Evolutionary conservation across 2,113 vertebrate species (phyloP).

Genomic region (Rallus limicola): DNA sequence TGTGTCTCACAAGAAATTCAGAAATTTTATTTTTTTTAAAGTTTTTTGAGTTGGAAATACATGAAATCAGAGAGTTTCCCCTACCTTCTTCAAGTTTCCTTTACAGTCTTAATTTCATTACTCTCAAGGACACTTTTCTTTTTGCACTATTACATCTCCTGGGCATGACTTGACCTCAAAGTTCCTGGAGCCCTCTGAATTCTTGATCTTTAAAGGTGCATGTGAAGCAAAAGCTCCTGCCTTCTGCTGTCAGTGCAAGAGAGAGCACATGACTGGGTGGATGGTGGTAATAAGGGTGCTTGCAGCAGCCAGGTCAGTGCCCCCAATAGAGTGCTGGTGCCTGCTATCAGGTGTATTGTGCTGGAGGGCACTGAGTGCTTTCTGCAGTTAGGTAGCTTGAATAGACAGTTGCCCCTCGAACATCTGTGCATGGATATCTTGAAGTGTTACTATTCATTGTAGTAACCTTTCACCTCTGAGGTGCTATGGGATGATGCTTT

Average conservation of each 20-base stretch:
- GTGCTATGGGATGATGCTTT: background rate
- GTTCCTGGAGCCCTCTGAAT: background rate
- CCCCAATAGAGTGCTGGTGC: background rate
- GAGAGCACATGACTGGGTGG: background rate
- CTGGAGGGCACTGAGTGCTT: background rate
- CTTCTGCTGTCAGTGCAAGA: background rate
- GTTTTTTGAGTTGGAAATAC: background rate
- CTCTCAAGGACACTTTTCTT: background rate
- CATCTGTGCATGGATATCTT: background rate
- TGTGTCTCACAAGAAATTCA: background rate
- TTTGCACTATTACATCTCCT: background rate
- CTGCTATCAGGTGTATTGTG: background rate
- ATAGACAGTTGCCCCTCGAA: background rate
- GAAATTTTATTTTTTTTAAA: background rate
- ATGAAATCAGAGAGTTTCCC: background rate
- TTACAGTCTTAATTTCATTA: background rate
- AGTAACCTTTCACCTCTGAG: background rate
- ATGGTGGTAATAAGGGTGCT: background rate
- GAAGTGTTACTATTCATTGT: background rate
- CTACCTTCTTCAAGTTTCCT: background rate
- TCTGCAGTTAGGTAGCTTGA: background rate
- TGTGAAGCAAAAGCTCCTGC: background rate
- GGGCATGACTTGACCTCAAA: background rate
- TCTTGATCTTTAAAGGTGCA: background rate
- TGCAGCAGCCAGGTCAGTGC: background rate